phyloP scores from a whole-genome alignment of 1,140 invertebrate genomes.

The Hestina assimilis region DNA sequence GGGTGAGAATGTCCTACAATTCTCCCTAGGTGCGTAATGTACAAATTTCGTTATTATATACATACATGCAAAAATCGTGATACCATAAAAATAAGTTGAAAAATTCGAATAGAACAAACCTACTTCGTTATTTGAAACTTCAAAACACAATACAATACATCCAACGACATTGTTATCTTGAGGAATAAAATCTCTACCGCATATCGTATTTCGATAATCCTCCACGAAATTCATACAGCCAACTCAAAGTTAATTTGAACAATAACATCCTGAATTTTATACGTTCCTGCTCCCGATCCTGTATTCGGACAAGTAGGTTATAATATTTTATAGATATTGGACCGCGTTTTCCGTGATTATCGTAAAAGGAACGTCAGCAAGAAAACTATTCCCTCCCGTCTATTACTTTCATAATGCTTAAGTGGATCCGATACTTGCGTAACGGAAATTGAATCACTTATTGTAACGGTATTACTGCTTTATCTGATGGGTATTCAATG shows the following conservation, averaged over 20 bases:
- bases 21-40: too few relatives aligned
- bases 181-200: neutral
- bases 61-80: too few relatives aligned
- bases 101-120: neutral
- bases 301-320: slow-evolving; percentile 11
- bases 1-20: too few relatives aligned
- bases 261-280: slow-evolving; percentile 22
- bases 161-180: neutral
- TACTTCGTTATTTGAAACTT: neutral
- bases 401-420: slow-evolving; percentile 76
- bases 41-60: too few relatives aligned
- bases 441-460: slow-evolving; percentile 76
- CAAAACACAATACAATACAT: neutral
- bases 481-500: slow-evolving; percentile 68
- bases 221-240: slow-evolving; percentile 8
- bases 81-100: too few relatives aligned
- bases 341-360: slow-evolving; percentile 74
- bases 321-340: slow-evolving; percentile 18
- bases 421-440: slow-evolving; percentile 73
- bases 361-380: slow-evolving; percentile 74
- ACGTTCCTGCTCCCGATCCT: neutral
- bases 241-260: slow-evolving; percentile 23
- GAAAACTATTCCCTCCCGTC: slow-evolving; percentile 73
- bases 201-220: slow-evolving; percentile 10
- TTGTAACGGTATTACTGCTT: slow-evolving; percentile 69